Evolutionary conservation across 2,888 invertebrate genomes (phyloP), one percentile per base, ranked within the genome.

Genomic region (Biston stratarius): DNA sequence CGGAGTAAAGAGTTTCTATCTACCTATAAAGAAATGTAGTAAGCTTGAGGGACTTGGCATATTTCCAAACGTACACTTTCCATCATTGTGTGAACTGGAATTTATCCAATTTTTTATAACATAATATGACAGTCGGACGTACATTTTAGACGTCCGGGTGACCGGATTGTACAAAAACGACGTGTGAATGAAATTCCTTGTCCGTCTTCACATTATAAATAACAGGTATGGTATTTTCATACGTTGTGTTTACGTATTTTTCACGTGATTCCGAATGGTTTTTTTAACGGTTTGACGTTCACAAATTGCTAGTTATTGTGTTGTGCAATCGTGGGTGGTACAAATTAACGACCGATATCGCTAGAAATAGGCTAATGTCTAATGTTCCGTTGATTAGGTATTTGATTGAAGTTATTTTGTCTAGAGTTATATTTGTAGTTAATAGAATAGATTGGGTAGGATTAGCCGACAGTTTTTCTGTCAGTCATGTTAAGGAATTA

Each of bases 211-310:
- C 65, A 47, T 59, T 69, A 71, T 68, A 67, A 69, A 73, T 74
- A 75, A 66, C 74, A 70, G 68, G 67, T 75, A 67, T 71, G 70
- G 58, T 73, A 83, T 83, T 84, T 80, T 64, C 49, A 74, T 77
- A 65, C 64, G 71, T 69, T 76, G 69, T 86, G 83, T 85, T 86
- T 88, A 87, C 86, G 87, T 78, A 70, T 69, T 67, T 69, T 78
- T 89, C 90, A 90, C 90, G 90, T 90, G 89, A 90, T 84, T 66
- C 45, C 67, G 61, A 67, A 72, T 69, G 65, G 58, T 57, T 82
- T 82, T n/a, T 82, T 77, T 78, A 76, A 81, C 78, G 74, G 77
- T 67, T 73, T 82, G 85, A 83, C 84, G 84, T 79, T 77, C 74
- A 80, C 79, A 74, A 80, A 80, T 81, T 73, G 77, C 69, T 72